phyloP scores from a whole-genome alignment of 1,140 invertebrate species.

The Drosophila virilis region DNA sequence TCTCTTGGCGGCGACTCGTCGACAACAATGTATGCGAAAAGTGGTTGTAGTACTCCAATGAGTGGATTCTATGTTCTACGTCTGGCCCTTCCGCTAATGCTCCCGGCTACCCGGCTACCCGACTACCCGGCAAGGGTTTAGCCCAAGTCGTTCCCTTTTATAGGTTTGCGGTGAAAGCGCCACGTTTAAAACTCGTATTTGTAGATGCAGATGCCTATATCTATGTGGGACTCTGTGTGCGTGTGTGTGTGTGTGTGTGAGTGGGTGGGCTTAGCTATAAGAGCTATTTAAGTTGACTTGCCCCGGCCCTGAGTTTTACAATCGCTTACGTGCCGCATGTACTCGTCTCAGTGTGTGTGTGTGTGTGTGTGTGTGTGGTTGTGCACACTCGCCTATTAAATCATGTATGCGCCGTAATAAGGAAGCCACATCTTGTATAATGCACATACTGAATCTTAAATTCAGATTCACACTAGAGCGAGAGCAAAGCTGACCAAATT shows the following conservation, averaged over 20 bases:
- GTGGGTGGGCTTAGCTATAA: constrained; percentile 44
- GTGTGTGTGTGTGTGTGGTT: background rate
- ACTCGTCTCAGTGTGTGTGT: background rate
- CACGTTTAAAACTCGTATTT: constrained; percentile 54
- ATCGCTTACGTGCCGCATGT: constrained; percentile 55
- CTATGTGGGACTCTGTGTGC: background rate
- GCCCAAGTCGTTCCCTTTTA: constrained; percentile 55
- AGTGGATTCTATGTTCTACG: constrained; percentile 37
- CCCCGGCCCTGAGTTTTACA: constrained; percentile 52
- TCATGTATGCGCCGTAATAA: constrained; percentile 72
- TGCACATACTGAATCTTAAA: constrained; percentile 43
- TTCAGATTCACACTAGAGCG: constrained; percentile 56
- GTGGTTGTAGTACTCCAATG: constrained; percentile 66
- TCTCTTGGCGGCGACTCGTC: background rate
- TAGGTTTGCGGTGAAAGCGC: constrained; percentile 64
- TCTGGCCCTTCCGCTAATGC: background rate
- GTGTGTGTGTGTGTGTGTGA: background rate
- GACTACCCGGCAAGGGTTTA: constrained; percentile 55
- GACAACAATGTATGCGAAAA: constrained; percentile 74
- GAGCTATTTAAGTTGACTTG: constrained; percentile 77
- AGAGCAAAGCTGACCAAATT: constrained; percentile 37
- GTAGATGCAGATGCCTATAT: constrained; percentile 29
- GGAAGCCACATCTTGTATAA: constrained; percentile 63
- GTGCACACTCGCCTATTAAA: constrained; percentile 51
- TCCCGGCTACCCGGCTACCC: background rate